phyloP scores from a whole-genome alignment of 2,113 vertebrate species.

The Chloropsis cyanopogon region DNA sequence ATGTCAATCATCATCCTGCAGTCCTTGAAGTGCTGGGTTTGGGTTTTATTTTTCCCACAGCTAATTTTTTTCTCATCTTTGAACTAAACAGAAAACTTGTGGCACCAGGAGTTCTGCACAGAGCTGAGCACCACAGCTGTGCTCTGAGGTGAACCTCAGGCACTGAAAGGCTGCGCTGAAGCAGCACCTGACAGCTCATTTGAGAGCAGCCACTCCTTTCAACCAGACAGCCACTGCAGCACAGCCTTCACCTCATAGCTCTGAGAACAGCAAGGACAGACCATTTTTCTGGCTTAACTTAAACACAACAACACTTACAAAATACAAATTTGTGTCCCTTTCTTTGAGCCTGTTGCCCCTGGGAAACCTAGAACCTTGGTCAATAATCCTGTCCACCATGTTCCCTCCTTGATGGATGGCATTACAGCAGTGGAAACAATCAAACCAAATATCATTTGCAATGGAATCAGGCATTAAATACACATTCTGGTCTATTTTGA shows the following conservation, averaged over 20 bases:
- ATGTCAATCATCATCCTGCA: background rate
- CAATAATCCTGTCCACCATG: background rate
- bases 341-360: background rate
- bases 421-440: background rate
- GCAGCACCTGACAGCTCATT: background rate
- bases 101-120: background rate
- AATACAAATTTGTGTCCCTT: background rate
- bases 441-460: background rate
- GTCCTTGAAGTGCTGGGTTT: background rate
- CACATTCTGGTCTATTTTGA: background rate
- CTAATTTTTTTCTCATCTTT: background rate
- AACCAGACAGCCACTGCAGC: background rate
- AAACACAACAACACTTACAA: background rate
- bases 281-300: background rate
- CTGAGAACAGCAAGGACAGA: background rate
- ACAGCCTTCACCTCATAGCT: background rate
- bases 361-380: background rate
- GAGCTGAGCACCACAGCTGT: background rate
- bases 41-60: background rate
- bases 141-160: background rate
- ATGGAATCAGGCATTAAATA: background rate
- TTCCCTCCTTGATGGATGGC: background rate
- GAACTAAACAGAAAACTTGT: background rate
- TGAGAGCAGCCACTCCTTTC: background rate
- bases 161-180: background rate